phyloP scores from a whole-genome alignment of 1,140 invertebrate species.

The Ceratosolen fusciceps region DNA sequence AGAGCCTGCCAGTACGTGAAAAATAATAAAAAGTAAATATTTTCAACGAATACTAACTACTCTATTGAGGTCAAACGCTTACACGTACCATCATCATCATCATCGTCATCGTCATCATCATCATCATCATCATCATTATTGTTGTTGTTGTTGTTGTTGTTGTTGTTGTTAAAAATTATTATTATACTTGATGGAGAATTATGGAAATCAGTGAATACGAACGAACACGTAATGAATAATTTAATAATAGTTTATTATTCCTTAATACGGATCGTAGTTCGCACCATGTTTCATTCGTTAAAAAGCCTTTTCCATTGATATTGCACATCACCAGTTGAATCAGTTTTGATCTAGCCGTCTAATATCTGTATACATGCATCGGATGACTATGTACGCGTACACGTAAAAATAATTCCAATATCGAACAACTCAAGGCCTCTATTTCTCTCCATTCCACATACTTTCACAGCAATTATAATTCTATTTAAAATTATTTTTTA shows the following conservation, averaged over 20 bases:
- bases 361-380: conserved; percentile 22
- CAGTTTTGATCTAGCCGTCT: conserved; percentile 24
- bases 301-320: conserved; percentile 38
- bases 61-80: too few species aligned
- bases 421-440: conserved; percentile 1
- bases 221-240: conserved; percentile 43
- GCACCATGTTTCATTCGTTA: conserved; percentile 44
- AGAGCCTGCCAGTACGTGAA: too few species aligned
- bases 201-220: conserved; percentile 24
- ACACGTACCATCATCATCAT: too few species aligned
- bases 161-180: background rate
- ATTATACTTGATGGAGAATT: too few species aligned
- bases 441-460: background rate
- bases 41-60: too few species aligned
- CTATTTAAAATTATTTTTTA: conserved; percentile 1
- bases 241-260: conserved; percentile 48
- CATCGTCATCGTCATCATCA: too few species aligned
- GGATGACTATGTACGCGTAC: conserved; percentile 30
- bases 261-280: conserved; percentile 35
- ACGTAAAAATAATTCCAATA: conserved; percentile 21
- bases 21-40: too few species aligned
- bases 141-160: too few species aligned
- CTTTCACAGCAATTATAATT: conserved; percentile 18
- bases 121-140: too few species aligned
- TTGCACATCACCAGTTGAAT: conserved; percentile 41